These are phyloP conservation scores for Polypterus bichir DNA, from an alignment of 2,113 vertebrate species.

Conservation along the genomic window DNA sequence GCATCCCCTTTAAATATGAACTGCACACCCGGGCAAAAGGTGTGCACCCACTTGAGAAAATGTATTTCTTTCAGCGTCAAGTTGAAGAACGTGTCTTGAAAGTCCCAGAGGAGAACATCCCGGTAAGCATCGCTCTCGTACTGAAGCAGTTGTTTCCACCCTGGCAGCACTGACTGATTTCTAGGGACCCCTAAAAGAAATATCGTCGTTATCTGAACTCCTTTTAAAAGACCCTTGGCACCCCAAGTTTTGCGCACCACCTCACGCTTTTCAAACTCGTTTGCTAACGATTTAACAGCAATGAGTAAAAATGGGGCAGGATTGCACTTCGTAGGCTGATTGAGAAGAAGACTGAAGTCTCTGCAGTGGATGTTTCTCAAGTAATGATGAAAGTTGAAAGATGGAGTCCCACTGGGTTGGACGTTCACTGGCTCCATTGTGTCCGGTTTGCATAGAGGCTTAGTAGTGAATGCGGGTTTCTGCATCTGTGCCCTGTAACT, in stretches of 20 bases:
- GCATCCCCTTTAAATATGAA: slow-evolving; percentile 91
- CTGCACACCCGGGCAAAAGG: slow-evolving; percentile 60
- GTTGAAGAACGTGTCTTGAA: slow-evolving; percentile 94
- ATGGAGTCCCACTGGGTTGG: slow-evolving; percentile 28
- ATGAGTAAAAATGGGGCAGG: slow-evolving; percentile 70
- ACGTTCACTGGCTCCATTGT: slow-evolving; percentile 17
- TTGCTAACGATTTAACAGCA: slow-evolving; percentile 74
- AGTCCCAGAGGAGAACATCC: slow-evolving; percentile 90
- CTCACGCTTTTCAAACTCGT: slow-evolving; percentile 84
- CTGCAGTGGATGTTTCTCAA: slow-evolving; percentile 76
- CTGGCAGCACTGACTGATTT: slow-evolving; percentile 47
- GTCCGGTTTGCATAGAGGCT: slow-evolving; percentile 20
- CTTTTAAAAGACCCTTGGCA: slow-evolving; percentile 53
- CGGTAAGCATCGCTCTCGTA: slow-evolving; percentile 69
- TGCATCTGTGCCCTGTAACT: slow-evolving; percentile 4
- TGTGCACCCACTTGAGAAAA: slow-evolving; percentile 78
- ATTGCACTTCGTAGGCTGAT: slow-evolving; percentile 77
- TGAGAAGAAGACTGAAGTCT: slow-evolving; percentile 71
- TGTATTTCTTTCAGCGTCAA: slow-evolving; percentile 92
- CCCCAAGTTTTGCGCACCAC: slow-evolving; percentile 93
- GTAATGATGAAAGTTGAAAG: slow-evolving; percentile 75
- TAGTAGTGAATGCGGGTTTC: slow-evolving; percentile 1
- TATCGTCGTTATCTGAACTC: slow-evolving; percentile 57
- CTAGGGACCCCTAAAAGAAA: slow-evolving; percentile 79
- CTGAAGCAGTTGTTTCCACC: slow-evolving; percentile 70